phyloP scores from a whole-genome alignment of 2,797 vertebrate genomes.

The Darevskia nairensis region DNA sequence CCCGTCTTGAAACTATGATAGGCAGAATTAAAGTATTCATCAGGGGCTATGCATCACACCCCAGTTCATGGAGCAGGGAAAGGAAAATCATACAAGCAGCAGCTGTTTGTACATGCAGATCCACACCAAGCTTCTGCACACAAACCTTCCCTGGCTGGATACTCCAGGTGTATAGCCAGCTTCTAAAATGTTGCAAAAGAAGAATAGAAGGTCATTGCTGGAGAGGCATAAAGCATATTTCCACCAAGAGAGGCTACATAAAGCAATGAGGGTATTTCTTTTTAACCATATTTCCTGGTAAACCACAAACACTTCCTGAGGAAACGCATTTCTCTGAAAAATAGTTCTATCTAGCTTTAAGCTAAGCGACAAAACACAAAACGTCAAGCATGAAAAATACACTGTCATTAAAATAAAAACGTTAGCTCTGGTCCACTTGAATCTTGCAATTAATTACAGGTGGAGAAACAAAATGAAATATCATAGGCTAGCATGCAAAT shows the following conservation, averaged over 20 bases:
- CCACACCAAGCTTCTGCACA: neutral
- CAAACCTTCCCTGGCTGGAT: conserved; percentile 2
- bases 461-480: neutral
- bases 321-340: conserved; percentile 66
- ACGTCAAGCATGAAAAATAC: neutral
- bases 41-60: too few species aligned
- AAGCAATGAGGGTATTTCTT: conserved; percentile 49
- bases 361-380: neutral
- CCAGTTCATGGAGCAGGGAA: neutral
- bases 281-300: conserved; percentile 58
- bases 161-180: neutral
- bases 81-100: neutral
- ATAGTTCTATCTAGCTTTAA: conserved; percentile 39
- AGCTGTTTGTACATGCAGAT: neutral
- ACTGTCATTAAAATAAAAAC: neutral
- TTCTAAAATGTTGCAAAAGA: neutral
- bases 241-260: conserved; percentile 55
- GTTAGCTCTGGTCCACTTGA: conserved; percentile 36
- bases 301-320: conserved; percentile 78
- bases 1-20: neutral
- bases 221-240: conserved; percentile 43
- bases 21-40: neutral
- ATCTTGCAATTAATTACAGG: neutral
- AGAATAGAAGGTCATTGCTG: neutral
- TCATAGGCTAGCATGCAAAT: neutral